A percentile compares a stretch with the other conserved stretches of the same genome.
phyloP scores from a whole-genome alignment of 2,888 invertebrate species.

The Apamea anceps region DNA sequence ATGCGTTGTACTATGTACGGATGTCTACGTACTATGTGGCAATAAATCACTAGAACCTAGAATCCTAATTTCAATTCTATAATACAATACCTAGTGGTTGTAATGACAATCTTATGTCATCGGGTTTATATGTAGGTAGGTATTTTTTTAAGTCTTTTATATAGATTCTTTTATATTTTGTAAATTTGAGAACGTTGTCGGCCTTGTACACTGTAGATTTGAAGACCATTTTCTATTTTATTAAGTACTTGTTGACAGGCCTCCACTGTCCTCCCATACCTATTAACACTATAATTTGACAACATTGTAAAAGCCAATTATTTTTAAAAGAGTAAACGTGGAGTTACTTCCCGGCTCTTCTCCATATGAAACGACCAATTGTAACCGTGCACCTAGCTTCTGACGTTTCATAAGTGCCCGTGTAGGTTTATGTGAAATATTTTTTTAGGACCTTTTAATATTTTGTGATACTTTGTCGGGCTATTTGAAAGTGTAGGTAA shows the following conservation, averaged over 20 bases:
- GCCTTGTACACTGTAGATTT: not conserved
- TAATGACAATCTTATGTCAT: not conserved
- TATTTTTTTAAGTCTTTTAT: not conserved
- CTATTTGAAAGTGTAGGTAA: not conserved
- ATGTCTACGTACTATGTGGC: constrained; percentile 9
- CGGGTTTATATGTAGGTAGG: not conserved
- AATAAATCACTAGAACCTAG: constrained; percentile 7
- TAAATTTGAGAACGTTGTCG: not conserved
- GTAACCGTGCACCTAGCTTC: not conserved
- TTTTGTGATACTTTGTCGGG: not conserved
- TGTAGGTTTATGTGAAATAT: not conserved
- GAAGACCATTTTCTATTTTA: not conserved
- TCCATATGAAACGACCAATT: not conserved
- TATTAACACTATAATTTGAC: not conserved
- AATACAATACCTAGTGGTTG: not conserved
- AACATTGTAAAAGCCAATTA: not conserved
- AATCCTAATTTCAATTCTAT: not conserved
- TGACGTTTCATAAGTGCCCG: not conserved
- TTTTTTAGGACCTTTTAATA: not conserved
- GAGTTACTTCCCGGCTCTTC: not conserved
- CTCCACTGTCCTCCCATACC: not conserved
- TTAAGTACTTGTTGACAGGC: not conserved
- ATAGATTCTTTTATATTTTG: not conserved
- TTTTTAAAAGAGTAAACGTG: not conserved
- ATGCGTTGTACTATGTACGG: constrained; percentile 31